These are phyloP conservation scores for Trissolcus japonicus DNA, from an alignment of 2,888 invertebrate species.

Conservation along the genomic window DNA sequence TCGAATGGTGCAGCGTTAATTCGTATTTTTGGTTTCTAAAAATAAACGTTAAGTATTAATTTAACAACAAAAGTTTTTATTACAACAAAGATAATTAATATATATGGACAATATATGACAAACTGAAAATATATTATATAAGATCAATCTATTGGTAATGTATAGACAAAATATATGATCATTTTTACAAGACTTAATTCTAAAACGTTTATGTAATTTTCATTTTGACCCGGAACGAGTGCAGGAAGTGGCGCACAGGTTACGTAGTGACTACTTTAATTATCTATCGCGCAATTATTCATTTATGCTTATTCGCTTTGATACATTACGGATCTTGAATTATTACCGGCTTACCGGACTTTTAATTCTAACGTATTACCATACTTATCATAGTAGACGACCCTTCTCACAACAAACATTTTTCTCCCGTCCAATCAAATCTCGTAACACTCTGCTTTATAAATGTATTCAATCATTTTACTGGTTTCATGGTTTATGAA, in stretches of 20 bases:
- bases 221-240: constrained; percentile 25
- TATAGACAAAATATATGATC: too few relatives aligned
- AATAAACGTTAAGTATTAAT: too few relatives aligned
- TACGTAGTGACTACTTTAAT: constrained; percentile 66
- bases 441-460: constrained; percentile 16
- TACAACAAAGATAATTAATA: too few relatives aligned
- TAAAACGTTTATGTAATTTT: constrained; percentile 20
- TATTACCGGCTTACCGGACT: constrained; percentile 73
- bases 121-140: too few relatives aligned
- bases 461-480: constrained; percentile 31
- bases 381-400: constrained; percentile 68
- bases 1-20: neutral
- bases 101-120: too few relatives aligned
- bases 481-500: constrained; percentile 2
- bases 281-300: constrained; percentile 75
- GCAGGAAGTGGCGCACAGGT: constrained; percentile 36
- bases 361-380: constrained; percentile 73
- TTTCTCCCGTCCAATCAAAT: constrained; percentile 52
- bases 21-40: too few relatives aligned
- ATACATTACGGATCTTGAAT: constrained; percentile 74
- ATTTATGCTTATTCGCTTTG: constrained; percentile 75
- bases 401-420: constrained; percentile 57
- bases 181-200: neutral
- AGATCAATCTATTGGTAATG: too few relatives aligned
- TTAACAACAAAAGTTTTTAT: too few relatives aligned